phyloP scores from a whole-genome alignment of 2,888 invertebrate species.

The Cantharis flavilabris region DNA sequence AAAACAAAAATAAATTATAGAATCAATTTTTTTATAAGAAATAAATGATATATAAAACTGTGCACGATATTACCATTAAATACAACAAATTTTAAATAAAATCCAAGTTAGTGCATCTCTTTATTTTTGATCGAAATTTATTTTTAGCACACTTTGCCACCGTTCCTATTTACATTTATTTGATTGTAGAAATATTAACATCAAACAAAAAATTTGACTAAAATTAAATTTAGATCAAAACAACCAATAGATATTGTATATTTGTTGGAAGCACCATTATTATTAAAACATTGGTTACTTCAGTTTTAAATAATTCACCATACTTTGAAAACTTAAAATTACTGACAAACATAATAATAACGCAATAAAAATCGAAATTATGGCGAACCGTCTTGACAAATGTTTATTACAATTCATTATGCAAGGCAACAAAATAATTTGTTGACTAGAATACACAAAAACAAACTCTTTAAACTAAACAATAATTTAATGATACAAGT shows the following conservation, averaged over 20 bases:
- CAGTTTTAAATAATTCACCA: not conserved
- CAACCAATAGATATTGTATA: not conserved
- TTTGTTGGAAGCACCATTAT: not conserved
- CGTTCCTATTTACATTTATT: not conserved
- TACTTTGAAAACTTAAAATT: not conserved
- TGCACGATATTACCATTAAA: not conserved
- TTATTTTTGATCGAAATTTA: not conserved
- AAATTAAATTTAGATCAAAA: not conserved
- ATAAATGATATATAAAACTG: not conserved
- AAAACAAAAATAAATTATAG: not conserved
- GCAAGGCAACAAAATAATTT: not conserved
- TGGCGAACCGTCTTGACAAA: not conserved
- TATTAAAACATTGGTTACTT: not conserved
- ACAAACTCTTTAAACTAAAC: not conserved
- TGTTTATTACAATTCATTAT: not conserved
- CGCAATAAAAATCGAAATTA: not conserved
- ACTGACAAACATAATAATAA: not conserved
- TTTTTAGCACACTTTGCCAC: not conserved
- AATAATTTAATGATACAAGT: not conserved
- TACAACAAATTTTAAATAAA: not conserved
- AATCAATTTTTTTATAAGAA: not conserved
- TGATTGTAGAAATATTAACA: not conserved
- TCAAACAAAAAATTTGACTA: not conserved
- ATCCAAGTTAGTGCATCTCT: not conserved
- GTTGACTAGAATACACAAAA: constrained; percentile 1